Base-by-base conservation (phyloP, 2,113 vertebrate species). In the Lanius ludovicianus region DNA sequence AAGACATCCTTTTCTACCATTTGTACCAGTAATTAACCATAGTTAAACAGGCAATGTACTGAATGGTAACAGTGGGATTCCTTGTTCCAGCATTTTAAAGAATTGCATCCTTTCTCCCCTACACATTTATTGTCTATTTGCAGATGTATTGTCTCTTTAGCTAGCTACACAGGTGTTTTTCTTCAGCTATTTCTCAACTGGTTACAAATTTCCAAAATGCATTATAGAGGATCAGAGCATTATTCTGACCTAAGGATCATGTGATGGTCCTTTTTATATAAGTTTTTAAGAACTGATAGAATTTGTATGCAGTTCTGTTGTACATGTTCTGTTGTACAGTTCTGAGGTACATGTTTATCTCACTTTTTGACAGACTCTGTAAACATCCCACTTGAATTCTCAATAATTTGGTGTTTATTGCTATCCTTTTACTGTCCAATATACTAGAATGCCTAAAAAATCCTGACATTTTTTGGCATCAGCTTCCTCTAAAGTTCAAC, bases 341-440 rank as follows among this genome's bases (percentile, higher is more conserved):
- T n/a, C n/a, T n/a, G n/a, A n/a, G n/a, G 17, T 33, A 64, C 7
- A 12, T 1, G 0, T 69, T 52, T 37, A 70, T 7, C 6, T 2
- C 10, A 27, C 9, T 75, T 75, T 63, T 44, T 84, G 27, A 39
- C 7, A 87, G 30, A 42, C 6, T 33, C 23, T 52, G 8, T 53
- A 69, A 74, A 39, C 25, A 84, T 8, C 5, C 6, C 12, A 65
- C 47, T 73, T 76, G 18, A 84, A 62, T 75, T 67, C 44, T 87
- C 33, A 55, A 4, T 52, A 75, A 78, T 78, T 67, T 62, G 21
- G 12, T 68, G 30, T 42, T 73, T 53, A 44, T 42, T 47, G 17
- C 28, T 84, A 27, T 50, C 50, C 6, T 78, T 87, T 89, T 46
- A 50, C 52, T 78, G 52, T n/a, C 31, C 18, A 62, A 27, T 41